phyloP scores from a whole-genome alignment of 2,113 vertebrate species.

The Chaenogobius annularis region DNA sequence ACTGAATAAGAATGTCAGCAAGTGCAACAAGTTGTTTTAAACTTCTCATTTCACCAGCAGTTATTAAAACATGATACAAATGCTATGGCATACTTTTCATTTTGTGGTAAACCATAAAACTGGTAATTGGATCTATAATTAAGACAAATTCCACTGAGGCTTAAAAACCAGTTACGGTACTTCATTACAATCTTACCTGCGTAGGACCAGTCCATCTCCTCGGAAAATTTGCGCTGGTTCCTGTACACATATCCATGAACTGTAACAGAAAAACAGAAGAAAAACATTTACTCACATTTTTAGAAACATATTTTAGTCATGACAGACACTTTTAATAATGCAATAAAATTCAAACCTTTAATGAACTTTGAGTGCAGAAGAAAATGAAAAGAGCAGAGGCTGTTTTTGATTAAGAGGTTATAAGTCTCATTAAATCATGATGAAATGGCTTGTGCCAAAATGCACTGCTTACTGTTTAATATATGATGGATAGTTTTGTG shows the following conservation, averaged over 20 bases:
- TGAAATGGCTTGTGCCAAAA: background rate
- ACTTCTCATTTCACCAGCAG: background rate
- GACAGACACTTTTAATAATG: background rate
- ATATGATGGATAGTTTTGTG: background rate
- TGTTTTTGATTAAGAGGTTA: conserved; percentile 1
- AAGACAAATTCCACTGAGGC: background rate
- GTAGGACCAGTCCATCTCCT: conserved; percentile 97
- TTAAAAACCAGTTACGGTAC: background rate
- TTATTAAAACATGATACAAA: background rate
- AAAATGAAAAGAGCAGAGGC: background rate
- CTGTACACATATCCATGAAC: conserved; percentile 84
- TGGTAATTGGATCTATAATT: background rate
- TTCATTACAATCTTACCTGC: conserved; percentile 78
- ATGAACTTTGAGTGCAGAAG: background rate
- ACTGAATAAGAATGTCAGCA: too few relatives aligned
- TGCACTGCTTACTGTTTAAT: background rate
- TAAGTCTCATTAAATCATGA: conserved; percentile 10
- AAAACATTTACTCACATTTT: background rate
- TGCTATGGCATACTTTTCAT: background rate
- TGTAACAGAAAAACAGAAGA: conserved; percentile 49
- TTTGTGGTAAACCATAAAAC: background rate
- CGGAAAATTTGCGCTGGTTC: conserved; percentile 89
- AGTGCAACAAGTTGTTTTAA: background rate
- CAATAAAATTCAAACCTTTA: background rate
- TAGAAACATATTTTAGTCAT: background rate